Conservation (phyloP, 2,888 invertebrate species). For the Allolobophora icterica region DNA sequence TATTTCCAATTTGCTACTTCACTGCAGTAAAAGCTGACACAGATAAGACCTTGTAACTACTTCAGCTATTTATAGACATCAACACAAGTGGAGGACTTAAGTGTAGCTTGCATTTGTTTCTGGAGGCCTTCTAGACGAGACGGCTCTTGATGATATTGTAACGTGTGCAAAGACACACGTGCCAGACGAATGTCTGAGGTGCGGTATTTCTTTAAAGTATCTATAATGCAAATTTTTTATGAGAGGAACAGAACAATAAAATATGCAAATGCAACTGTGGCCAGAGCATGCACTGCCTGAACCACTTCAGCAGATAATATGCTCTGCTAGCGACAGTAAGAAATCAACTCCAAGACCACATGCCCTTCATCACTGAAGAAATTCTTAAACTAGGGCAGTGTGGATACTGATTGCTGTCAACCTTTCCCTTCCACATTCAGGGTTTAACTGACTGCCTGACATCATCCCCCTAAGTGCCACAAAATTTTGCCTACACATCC, state of each 20-base stretch:
- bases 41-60: neutral
- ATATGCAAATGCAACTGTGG: neutral
- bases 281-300: too few relatives aligned
- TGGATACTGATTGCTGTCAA: neutral
- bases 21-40: neutral
- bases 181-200: neutral
- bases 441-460: too few relatives aligned
- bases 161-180: neutral
- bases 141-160: neutral
- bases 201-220: neutral
- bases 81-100: constrained; percentile 17
- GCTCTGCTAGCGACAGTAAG: too few relatives aligned
- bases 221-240: neutral
- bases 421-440: neutral
- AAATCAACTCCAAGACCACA: too few relatives aligned
- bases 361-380: too few relatives aligned
- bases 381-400: too few relatives aligned
- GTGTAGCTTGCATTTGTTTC: neutral
- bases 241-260: neutral
- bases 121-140: neutral
- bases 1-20: neutral
- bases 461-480: too few relatives aligned
- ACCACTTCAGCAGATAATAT: too few relatives aligned
- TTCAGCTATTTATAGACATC: neutral
- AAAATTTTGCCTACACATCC: too few relatives aligned